Percentiles rank a stretch among this genome's conserved stretches.
phyloP scores from a whole-genome alignment of 2,797 vertebrate species.

The Enteromius trimaculatus region DNA sequence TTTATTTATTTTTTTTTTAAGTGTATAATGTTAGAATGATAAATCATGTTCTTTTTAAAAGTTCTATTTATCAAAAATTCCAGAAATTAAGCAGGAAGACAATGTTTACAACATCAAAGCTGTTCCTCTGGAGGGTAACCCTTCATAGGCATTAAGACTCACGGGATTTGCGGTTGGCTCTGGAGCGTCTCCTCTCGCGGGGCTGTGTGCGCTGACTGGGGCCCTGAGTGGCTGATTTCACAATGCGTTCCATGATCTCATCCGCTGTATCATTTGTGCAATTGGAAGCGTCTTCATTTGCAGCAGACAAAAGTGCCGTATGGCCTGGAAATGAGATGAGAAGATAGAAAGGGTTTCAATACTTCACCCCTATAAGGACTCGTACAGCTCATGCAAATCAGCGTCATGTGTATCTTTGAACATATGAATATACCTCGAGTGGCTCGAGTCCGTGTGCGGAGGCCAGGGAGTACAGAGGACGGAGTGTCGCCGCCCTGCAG shows the following conservation, averaged over 20 bases:
- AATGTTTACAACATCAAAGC: not conserved
- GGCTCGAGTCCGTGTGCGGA: conserved; percentile 87
- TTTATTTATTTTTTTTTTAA: too few relatives aligned
- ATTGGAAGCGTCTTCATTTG: conserved; percentile 82
- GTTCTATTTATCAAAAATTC: not conserved
- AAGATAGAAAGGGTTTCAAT: not conserved
- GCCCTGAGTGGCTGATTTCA: conserved; percentile 95
- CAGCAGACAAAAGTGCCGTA: conserved; percentile 82
- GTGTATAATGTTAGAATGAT: not conserved
- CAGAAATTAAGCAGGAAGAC: not conserved
- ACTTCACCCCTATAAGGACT: not conserved
- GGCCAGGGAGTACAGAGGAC: conserved; percentile 75
- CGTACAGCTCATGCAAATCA: not conserved
- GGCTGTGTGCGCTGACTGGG: conserved; percentile 89
- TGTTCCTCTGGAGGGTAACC: not conserved
- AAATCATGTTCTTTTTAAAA: not conserved
- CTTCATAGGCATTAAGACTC: conserved; percentile 65
- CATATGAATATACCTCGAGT: conserved; percentile 64
- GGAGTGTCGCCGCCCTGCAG: conserved; percentile 70
- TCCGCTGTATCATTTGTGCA: conserved; percentile 91
- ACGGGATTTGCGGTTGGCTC: conserved; percentile 95
- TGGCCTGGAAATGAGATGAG: conserved; percentile 74
- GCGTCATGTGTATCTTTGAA: not conserved
- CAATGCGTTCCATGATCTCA: conserved; percentile 98
- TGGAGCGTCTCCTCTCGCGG: conserved; percentile 90